Percentiles rank a stretch among this genome's conserved stretches.
Evolutionary conservation across 1,140 invertebrate species (phyloP).

Genomic region (Drosophila navojoa): DNA sequence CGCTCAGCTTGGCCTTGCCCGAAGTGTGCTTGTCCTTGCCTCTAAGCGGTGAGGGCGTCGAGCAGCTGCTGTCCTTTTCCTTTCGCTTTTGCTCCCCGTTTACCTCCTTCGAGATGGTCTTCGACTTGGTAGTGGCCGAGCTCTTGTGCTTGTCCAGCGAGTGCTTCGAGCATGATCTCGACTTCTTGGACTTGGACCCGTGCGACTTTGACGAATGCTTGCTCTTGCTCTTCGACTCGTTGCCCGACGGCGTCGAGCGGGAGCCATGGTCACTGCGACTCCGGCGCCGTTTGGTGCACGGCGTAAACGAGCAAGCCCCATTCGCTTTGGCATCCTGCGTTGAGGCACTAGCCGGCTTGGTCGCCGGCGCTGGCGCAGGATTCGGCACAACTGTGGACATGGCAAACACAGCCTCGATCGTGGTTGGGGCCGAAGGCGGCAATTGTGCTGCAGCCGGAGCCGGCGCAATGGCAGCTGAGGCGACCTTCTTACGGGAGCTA

Average conservation of each 20-base stretch:
- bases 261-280: background rate
- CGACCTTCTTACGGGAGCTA: too few species aligned
- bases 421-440: background rate
- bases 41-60: too few species aligned
- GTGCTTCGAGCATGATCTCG: too few species aligned
- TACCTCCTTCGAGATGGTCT: too few species aligned
- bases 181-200: background rate
- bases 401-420: background rate
- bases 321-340: background rate
- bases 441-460: background rate
- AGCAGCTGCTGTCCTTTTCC: background rate
- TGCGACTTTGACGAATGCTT: background rate
- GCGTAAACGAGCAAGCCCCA: constrained; percentile 6
- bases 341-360: background rate
- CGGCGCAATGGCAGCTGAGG: too few species aligned
- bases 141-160: background rate
- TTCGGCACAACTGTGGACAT: background rate
- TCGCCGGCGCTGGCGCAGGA: background rate
- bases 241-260: background rate
- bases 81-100: background rate
- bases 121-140: background rate
- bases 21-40: too few species aligned
- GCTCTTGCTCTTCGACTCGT: background rate
- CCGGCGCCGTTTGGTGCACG: background rate
- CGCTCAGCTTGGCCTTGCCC: too few species aligned